Base-by-base conservation (phyloP, 2,888 invertebrate species). In the Timema podura region DNA sequence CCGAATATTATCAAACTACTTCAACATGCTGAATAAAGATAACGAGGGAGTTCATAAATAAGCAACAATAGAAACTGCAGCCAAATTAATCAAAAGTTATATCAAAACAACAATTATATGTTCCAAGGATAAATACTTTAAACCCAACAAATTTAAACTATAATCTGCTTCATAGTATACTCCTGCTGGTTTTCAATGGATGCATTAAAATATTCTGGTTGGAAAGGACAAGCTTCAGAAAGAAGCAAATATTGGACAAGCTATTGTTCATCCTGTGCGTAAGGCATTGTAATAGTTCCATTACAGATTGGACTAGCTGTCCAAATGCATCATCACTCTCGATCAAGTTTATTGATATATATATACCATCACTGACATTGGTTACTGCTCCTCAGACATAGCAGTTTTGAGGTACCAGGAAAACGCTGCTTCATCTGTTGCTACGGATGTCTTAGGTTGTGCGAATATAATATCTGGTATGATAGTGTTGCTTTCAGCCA, bases 291-390 rank as follows among this genome's bases (percentile, higher is more conserved):
- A 9, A 54, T 54, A 15, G 54, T 16, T 54, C 54, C 54, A 54
- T 54, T 54, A 54, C 54, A 54, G 54, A n/a, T 54, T 54, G 54
- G 54, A 16, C 54, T 54, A n/a, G 7, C n/a, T 15, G 5, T 54
- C 15, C 3, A 54, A 54, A 5, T 54, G 54, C 54, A 13, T 54
- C 54, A 54, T 16, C 54, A 54, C n/a, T 54, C 5, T 16, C 5
- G 54, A n/a, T 57, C 57, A 57, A 57, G 57, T 8, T 57, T 57
- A 16, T 57, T 57, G 57, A 57, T 57, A 57, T 2, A 57, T 57
- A 57, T 2, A 57, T n/a, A 57, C 57, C 5, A 13, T 57, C 15
- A 9, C 57, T 57, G 57, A 13, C 13, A n/a, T n/a, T 0, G 57
- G 57, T 57, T 57, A 57, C 30, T 57, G 57, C 57, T 57, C 57